phyloP scores from a whole-genome alignment of 35 echinoderm and acorn worm genomes.

The Apostichopus californicus region DNA sequence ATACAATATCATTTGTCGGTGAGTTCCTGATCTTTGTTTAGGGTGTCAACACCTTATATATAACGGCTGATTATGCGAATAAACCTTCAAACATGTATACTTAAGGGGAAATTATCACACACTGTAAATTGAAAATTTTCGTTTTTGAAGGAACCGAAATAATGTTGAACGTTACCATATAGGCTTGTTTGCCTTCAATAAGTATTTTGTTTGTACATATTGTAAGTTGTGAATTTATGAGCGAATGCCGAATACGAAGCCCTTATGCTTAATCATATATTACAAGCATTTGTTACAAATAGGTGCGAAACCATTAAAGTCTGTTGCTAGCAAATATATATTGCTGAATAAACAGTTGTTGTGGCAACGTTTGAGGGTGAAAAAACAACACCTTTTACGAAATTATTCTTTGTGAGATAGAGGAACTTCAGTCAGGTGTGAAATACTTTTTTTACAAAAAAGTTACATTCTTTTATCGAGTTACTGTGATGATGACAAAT shows the following conservation, averaged over 20 bases:
- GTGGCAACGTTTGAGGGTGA: neutral
- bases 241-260: neutral
- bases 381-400: neutral
- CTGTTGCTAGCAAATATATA: slow-evolving; percentile 7
- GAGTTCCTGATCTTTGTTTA: slow-evolving; percentile 36
- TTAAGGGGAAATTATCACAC: slow-evolving; percentile 24
- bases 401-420: neutral
- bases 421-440: neutral
- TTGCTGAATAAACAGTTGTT: slow-evolving; percentile 8
- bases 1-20: no score
- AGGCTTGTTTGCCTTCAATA: slow-evolving; percentile 37
- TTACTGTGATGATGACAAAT: no score
- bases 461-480: no score
- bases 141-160: slow-evolving; percentile 2
- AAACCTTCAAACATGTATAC: slow-evolving; percentile 49
- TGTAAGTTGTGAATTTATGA: slow-evolving; percentile 17
- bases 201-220: slow-evolving; percentile 42
- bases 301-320: slow-evolving; percentile 13
- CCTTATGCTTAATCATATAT: slow-evolving; percentile 9
- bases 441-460: neutral
- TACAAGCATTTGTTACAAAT: slow-evolving; percentile 13
- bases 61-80: slow-evolving; percentile 22
- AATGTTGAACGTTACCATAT: slow-evolving; percentile 47
- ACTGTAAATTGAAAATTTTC: neutral
- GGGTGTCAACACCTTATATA: slow-evolving; percentile 54